Conservation (phyloP, 2,797 vertebrate species). For the Muscicapa striata region DNA sequence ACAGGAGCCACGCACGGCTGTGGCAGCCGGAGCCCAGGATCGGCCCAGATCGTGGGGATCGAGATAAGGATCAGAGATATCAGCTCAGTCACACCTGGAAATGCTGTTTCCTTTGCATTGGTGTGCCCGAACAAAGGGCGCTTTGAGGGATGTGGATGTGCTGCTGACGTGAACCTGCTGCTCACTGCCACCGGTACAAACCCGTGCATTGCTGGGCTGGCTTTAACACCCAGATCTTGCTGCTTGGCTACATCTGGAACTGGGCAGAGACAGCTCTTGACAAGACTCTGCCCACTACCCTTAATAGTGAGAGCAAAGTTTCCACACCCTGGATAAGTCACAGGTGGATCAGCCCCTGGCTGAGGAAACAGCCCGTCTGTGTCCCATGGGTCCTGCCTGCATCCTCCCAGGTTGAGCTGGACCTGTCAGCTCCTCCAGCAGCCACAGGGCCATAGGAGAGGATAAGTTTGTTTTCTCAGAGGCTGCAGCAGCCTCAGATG, state of each 20-base stretch:
- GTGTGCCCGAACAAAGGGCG: background rate
- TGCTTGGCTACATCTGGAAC: background rate
- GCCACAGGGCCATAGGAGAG: rapidly evolving
- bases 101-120: background rate
- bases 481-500: background rate
- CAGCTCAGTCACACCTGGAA: background rate
- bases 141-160: background rate
- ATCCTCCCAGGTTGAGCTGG: background rate
- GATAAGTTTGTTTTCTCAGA: background rate
- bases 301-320: background rate
- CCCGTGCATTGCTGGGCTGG: background rate
- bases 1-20: rapidly evolving
- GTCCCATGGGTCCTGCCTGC: background rate
- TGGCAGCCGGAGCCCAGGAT: background rate
- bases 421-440: background rate
- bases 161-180: background rate
- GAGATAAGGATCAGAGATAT: background rate
- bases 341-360: background rate
- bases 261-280: background rate
- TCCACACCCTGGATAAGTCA: background rate
- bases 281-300: background rate
- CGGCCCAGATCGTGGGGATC: background rate
- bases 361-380: background rate
- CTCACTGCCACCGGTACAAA: background rate
- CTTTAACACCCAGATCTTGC: background rate